Evolutionary conservation across 2,113 vertebrate genomes (phyloP), one percentile per base, ranked within the genome.

Genomic region (Oryzias melastigma): DNA sequence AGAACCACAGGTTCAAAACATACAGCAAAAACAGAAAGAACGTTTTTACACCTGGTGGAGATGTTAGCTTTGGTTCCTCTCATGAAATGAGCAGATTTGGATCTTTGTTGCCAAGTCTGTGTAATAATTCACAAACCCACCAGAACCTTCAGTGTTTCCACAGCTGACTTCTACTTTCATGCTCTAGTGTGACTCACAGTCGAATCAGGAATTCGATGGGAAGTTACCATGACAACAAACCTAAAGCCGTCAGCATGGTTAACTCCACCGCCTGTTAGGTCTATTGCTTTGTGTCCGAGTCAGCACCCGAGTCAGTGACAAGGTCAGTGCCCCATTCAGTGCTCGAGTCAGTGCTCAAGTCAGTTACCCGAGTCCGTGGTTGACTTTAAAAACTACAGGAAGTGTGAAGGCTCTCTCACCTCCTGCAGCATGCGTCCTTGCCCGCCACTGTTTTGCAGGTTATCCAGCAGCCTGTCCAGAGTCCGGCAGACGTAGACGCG

Each of bases 351-450:
- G 29, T 35, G 7, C 7, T 8, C 8, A 8, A 35, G 2, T 27
- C 25, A 27, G 25, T 27, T 2, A 5, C 25, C 24, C 4, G 41
- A 43, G 5, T 15, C 16, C 1, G 14, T 44, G 43, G 15, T 1
- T 17, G 43, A 44, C 15, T 44, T 17, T 5, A 17, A 16, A 17
- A 17, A 17, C 8, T 1, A 44, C 13, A 45, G 1, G 0, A 5
- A 5, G 43, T 15, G 27, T 41, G 5, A 16, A 25, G 24, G 19
- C 7, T 15, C 20, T 5, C 15, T 15, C 88, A 99, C 97, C 95
- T 99, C 97, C 85, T 97, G 97, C 55, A 93, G 79, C 7, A 91
- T 91, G 80, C 95, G 93, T 64, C 94, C 94, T 66, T 93, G 92
- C 40, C 82, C 78, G 10, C 80, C 78, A 46, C 93, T 93, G 65